phyloP scores from a whole-genome alignment of 2,888 invertebrate species.

The Drosophila setosimentum region DNA sequence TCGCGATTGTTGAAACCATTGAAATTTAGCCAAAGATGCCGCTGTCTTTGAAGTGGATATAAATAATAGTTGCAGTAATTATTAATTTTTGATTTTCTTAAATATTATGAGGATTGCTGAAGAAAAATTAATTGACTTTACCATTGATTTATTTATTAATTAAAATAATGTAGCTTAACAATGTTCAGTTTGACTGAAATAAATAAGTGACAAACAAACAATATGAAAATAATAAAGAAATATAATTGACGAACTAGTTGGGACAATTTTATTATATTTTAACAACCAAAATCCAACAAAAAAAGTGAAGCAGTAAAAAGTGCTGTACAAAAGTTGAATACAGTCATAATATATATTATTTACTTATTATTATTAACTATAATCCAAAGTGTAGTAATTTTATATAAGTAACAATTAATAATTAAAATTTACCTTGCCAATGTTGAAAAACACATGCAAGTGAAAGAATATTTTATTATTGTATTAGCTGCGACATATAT shows the following conservation, averaged over 20 bases:
- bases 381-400: too few relatives aligned
- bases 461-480: not conserved
- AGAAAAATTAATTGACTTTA: not conserved
- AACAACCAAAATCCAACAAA: not conserved
- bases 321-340: not conserved
- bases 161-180: not conserved
- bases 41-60: conserved; percentile 17
- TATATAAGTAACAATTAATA: not conserved
- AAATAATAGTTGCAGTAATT: conserved; percentile 2
- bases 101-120: not conserved
- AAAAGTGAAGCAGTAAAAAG: not conserved
- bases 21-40: conserved; percentile 20
- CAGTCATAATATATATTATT: not conserved
- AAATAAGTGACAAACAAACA: not conserved
- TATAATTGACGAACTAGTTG: not conserved
- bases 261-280: not conserved
- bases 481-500: not conserved
- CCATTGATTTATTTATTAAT: not conserved
- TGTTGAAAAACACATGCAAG: too few relatives aligned
- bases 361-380: not conserved
- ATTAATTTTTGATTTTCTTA: conserved; percentile 7
- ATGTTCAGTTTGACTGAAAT: not conserved
- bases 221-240: not conserved
- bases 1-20: conserved; percentile 4
- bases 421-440: too few relatives aligned